phyloP scores from a whole-genome alignment of 2,113 vertebrate genomes.

The Neofelis nebulosa region DNA sequence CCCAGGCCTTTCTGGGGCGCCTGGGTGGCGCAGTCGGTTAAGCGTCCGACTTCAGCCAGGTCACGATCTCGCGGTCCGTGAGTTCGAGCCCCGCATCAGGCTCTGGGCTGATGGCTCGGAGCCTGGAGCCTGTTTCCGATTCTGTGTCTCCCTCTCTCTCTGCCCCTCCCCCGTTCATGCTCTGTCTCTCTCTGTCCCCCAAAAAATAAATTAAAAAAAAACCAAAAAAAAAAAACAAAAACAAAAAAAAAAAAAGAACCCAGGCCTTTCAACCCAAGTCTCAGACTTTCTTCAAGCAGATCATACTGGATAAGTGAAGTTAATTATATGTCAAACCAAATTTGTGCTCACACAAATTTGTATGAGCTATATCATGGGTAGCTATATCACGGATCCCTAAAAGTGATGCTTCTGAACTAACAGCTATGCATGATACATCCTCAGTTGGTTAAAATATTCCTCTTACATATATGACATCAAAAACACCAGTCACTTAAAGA shows the following conservation, averaged over 20 bases:
- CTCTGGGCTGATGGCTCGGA: no score
- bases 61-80: no score
- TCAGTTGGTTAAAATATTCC: not conserved
- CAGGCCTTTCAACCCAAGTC: not conserved
- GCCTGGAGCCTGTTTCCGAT: no score
- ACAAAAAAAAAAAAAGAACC: no score
- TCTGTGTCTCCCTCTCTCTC: no score
- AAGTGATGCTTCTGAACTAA: not conserved
- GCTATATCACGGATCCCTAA: not conserved
- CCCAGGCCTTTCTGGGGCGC: not conserved
- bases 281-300: constrained; percentile 19
- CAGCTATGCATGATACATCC: fast-evolving
- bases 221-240: no score
- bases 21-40: no score
- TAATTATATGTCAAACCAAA: not conserved
- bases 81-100: no score
- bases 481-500: not conserved
- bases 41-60: no score
- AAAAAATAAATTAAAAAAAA: no score
- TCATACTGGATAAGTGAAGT: not conserved
- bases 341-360: not conserved
- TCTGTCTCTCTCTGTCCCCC: no score
- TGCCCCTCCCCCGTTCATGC: no score
- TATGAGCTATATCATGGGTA: not conserved
- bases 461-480: not conserved